These are phyloP conservation scores for Siphlonurus alternatus DNA, from an alignment of 2,888 invertebrate species.

Conservation along the genomic window DNA sequence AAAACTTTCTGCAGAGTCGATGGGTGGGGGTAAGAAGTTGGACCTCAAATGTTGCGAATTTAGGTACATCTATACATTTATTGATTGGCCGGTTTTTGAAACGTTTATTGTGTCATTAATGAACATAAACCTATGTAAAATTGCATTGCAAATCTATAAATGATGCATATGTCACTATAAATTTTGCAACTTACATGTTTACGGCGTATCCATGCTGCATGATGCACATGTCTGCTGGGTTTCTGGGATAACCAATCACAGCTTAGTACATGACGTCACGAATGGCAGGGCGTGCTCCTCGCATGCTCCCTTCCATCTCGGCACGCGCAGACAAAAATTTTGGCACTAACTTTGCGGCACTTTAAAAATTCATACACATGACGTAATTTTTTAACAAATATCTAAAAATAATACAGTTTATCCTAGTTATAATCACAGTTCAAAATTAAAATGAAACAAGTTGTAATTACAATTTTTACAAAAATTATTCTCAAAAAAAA, in stretches of 20 bases:
- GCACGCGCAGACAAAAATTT: not conserved
- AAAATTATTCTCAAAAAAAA: not conserved
- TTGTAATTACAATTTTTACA: no score
- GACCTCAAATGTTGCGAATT: no score
- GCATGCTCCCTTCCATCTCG: not conserved
- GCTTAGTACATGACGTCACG: not conserved
- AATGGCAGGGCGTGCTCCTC: not conserved
- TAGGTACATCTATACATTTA: no score
- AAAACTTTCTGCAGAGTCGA: not conserved
- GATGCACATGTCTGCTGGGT: not conserved
- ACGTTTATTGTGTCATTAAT: no score
- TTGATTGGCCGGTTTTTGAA: no score
- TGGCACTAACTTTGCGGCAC: not conserved
- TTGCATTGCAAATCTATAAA: no score
- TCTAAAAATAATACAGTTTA: no score
- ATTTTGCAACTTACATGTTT: not conserved
- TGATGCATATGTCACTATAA: no score
- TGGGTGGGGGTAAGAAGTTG: not conserved
- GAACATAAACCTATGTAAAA: no score
- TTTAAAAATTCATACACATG: not conserved
- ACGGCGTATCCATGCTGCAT: not conserved
- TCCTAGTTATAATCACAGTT: no score
- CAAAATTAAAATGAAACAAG: not conserved
- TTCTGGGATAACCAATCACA: not conserved
- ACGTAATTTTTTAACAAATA: no score